A percentile compares a stretch with the other conserved stretches of the same genome.
Conservation (phyloP, 2,888 invertebrate species). For the Mimumesa dahlbomi region DNA sequence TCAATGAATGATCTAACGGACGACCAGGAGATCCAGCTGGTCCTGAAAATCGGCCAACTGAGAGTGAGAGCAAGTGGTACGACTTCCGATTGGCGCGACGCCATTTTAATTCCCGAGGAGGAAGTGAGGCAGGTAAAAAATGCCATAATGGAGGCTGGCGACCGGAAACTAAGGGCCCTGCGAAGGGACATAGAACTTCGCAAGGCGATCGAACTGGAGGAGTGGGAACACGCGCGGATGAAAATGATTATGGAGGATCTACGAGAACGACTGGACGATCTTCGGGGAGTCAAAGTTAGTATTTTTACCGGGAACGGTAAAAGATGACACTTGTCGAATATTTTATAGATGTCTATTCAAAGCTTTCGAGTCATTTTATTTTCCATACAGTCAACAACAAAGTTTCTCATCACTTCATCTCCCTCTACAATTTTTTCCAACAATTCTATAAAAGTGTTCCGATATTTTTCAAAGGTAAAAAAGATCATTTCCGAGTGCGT, state of each 20-base stretch:
- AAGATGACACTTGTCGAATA: no score
- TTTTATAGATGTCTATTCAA: no score
- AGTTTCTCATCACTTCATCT: no score
- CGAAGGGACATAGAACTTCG: slow-evolving; percentile 66
- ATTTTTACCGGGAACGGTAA: no score
- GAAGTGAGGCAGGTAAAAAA: slow-evolving; percentile 60
- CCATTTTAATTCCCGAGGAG: slow-evolving; percentile 58
- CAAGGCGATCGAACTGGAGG: slow-evolving; percentile 65
- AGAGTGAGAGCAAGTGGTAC: slow-evolving; percentile 54
- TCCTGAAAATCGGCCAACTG: slow-evolving; percentile 69
- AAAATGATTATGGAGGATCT: slow-evolving; percentile 70
- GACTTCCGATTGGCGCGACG: slow-evolving; percentile 56
- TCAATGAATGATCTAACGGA: slow-evolving; percentile 29
- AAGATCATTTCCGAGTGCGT: no score
- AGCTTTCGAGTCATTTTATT: no score
- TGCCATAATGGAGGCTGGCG: slow-evolving; percentile 68
- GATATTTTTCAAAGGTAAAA: no score
- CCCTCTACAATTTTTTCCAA: no score
- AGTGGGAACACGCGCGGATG: slow-evolving; percentile 75
- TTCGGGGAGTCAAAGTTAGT: not conserved
- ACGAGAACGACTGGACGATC: slow-evolving; percentile 8
- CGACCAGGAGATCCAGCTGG: slow-evolving; percentile 62
- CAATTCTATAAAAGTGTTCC: no score
- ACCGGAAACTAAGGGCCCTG: slow-evolving; percentile 71
- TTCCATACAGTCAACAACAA: no score